Evolutionary conservation across 2,797 vertebrate species (phyloP), one percentile per base, ranked within the genome.

Genomic region (Pangasius larnaudii): DNA sequence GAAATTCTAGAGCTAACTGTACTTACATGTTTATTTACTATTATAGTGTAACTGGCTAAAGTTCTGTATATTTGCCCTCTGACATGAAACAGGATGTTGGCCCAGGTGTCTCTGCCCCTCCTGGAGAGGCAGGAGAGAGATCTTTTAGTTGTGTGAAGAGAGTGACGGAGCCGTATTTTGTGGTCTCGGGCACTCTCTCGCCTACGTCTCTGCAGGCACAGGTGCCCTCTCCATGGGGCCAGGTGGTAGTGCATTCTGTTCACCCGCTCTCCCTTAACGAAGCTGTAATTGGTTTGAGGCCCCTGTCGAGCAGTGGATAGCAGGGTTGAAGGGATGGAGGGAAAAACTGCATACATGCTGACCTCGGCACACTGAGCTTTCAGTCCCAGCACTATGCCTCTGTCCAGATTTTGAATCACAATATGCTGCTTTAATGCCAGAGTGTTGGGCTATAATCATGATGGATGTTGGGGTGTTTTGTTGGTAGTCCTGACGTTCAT

Each of bases 241-340:
- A 96, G 96, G 95, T 96, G 96, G 95, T 83, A 88, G 92, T 92
- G 94, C 94, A 95, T 95, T 96, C 91, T 84, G 90, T 94, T 96
- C 94, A 93, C 94, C 94, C 93, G 95, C 95, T 95, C 94, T 95
- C 94, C 95, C 94, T 93, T 96, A 96, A 96, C 96, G 95, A 96
- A 96, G 94, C 89, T 93, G 95, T 96, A 96, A 96, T 96, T 96
- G 95, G 95, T 96, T 97, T 95, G 94, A 92, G 87, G 94, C 95
- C 91, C 96, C 96, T 92, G 93, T 92, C 53, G 95, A 93, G 95
- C 87, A 2, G 91, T 89, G 93, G 90, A 92, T 92, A 92, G 93
- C 94, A 93, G 94, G 94, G 91, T 93, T 92, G 88, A 91, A 88
- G 91, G 89, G 91, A 92, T 91, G 92, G 92, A 86, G 91, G 92